A percentile compares a stretch with the other conserved stretches of the same genome.
phyloP scores from a whole-genome alignment of 1,140 invertebrate genomes.

The Cherax quadricarinatus region DNA sequence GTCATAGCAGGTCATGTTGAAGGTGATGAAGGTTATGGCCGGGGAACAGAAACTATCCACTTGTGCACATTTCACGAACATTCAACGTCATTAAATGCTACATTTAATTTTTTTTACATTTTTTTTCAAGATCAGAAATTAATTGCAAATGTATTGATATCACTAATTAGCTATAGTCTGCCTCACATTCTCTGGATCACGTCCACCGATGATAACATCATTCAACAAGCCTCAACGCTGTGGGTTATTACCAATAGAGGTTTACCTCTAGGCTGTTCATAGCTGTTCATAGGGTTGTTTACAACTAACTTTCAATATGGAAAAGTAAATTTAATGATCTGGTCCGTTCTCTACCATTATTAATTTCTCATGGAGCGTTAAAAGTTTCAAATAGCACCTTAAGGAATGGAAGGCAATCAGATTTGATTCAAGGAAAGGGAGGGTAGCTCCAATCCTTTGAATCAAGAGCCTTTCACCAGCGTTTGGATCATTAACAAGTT shows the following conservation, averaged over 20 bases:
- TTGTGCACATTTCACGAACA: slow-evolving; percentile 3
- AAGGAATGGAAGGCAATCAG: no score
- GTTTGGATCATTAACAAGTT: no score
- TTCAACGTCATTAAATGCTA: slow-evolving; percentile 18
- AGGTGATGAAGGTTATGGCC: background rate
- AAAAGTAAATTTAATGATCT: no score
- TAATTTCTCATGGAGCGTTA: no score
- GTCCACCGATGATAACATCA: background rate
- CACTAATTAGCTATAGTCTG: slow-evolving; percentile 50
- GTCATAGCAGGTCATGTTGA: background rate
- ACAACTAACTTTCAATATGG: no score
- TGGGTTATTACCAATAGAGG: background rate
- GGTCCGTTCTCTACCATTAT: no score
- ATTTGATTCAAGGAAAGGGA: no score
- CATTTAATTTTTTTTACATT: background rate
- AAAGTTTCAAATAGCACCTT: no score
- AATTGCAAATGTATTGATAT: background rate
- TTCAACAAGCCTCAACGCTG: background rate
- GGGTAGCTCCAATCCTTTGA: no score
- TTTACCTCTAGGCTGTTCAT: background rate
- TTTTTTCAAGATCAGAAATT: background rate
- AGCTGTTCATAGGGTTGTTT: no score
- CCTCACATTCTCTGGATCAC: slow-evolving; percentile 50
- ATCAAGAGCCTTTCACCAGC: no score
- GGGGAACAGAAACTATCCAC: slow-evolving; percentile 44